phyloP scores from a whole-genome alignment of 2,797 vertebrate species.

The Urophycis tenuis region DNA sequence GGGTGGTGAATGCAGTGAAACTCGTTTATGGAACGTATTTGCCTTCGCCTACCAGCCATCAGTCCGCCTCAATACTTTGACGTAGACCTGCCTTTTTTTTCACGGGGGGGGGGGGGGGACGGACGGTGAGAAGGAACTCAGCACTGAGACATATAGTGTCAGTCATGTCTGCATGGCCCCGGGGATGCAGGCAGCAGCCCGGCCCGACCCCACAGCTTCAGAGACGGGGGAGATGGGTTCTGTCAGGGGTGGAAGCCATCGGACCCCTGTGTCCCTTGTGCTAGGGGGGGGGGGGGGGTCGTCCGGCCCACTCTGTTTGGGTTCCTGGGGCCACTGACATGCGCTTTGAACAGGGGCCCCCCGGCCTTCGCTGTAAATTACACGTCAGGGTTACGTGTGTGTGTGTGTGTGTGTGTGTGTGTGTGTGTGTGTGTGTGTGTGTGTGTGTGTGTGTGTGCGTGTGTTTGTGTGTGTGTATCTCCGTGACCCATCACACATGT shows the following conservation, averaged over 20 bases:
- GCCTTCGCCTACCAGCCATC: constrained; percentile 40
- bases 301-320: constrained; percentile 62
- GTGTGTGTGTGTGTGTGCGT: not conserved
- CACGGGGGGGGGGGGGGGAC: no score
- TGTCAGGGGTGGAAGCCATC: constrained; percentile 48
- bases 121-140: no score
- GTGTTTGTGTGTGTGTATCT: no score
- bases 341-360: constrained; percentile 50
- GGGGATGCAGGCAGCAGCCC: constrained; percentile 64
- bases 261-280: constrained; percentile 58
- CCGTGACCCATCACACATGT: no score
- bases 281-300: no score
- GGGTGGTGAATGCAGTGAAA: constrained; percentile 52
- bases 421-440: constrained; percentile 9
- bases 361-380: constrained; percentile 57
- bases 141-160: no score
- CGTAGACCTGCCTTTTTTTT: constrained; percentile 60
- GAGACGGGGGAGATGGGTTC: constrained; percentile 63
- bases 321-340: constrained; percentile 54
- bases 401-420: not conserved
- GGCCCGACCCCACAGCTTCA: constrained; percentile 54
- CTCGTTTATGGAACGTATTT: constrained; percentile 64
- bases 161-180: constrained; percentile 69
- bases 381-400: constrained; percentile 33
- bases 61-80: constrained; percentile 67